A percentile compares a stretch with the other conserved stretches of the same genome.
Conservation (phyloP, 2,888 invertebrate genomes). For the Lycocerus yunnanus region DNA sequence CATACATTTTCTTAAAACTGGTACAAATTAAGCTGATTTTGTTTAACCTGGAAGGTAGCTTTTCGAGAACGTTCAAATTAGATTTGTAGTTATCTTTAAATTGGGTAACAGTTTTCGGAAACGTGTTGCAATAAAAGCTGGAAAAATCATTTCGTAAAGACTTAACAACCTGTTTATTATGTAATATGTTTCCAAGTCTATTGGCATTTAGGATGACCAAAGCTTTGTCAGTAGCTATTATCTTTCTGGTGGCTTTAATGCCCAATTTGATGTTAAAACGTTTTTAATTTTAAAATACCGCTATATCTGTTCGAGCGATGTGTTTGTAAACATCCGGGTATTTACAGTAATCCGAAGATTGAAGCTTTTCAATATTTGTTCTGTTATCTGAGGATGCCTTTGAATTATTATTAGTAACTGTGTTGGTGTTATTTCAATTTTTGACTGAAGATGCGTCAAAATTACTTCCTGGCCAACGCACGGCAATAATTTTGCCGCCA, state of each 20-base stretch:
- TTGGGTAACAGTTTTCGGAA: neutral
- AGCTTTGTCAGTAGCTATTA: neutral
- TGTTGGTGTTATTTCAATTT: neutral
- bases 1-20: conserved; percentile 7
- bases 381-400: neutral
- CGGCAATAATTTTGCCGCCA: conserved; percentile 17
- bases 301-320: neutral
- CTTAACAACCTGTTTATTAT: conserved; percentile 4
- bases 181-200: neutral
- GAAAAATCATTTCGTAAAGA: conserved; percentile 2
- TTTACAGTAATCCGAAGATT: neutral
- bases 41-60: neutral
- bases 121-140: conserved; percentile 6
- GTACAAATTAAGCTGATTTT: neutral
- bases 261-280: neutral
- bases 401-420: neutral
- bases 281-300: neutral
- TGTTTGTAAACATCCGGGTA: neutral
- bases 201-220: neutral
- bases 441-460: neutral
- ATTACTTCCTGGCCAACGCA: conserved; percentile 3
- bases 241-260: neutral
- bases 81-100: neutral
- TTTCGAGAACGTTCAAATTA: neutral
- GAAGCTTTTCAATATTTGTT: neutral